These are phyloP conservation scores for Myathropa florea DNA, from an alignment of 2,888 invertebrate species.

Conservation along the genomic window DNA sequence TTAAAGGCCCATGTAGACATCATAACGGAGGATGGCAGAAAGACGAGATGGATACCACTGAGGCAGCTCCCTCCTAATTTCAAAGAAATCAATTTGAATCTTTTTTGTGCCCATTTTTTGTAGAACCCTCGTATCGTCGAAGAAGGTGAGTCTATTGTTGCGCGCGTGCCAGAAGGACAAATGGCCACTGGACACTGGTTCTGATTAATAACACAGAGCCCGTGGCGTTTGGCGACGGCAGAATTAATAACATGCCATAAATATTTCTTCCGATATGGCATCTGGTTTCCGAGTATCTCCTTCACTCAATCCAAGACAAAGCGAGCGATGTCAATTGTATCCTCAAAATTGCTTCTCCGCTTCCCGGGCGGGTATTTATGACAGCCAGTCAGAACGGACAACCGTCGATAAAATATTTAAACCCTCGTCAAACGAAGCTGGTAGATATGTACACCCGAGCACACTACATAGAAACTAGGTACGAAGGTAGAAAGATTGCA, in stretches of 20 bases:
- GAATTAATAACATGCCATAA: slow-evolving; percentile 60
- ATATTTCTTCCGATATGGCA: slow-evolving; percentile 52
- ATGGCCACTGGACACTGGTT: slow-evolving; percentile 27
- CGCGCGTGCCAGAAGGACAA: neutral
- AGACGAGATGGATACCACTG: too few relatives aligned
- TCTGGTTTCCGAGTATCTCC: slow-evolving; percentile 48
- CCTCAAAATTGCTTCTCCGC: neutral
- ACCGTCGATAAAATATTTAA: slow-evolving; percentile 66
- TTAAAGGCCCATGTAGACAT: neutral
- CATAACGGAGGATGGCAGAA: neutral
- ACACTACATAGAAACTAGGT: too few relatives aligned
- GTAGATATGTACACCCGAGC: too few relatives aligned
- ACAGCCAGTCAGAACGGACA: slow-evolving; percentile 36
- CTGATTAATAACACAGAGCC: slow-evolving; percentile 22
- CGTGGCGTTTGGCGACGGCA: neutral
- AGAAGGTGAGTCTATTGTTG: slow-evolving; percentile 3
- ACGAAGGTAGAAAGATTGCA: slow-evolving; percentile 3
- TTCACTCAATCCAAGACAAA: slow-evolving; percentile 38
- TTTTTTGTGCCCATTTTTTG: neutral
- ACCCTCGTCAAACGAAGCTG: slow-evolving; percentile 57
- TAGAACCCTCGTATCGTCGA: neutral
- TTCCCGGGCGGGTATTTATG: neutral
- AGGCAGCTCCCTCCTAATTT: neutral
- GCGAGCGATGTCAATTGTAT: slow-evolving; percentile 43
- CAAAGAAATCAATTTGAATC: slow-evolving; percentile 57